Percentiles rank a stretch among this genome's conserved stretches.
These are phyloP conservation scores for Fregata magnificens DNA, from an alignment of 2,113 vertebrate species.

Conservation along the genomic window DNA sequence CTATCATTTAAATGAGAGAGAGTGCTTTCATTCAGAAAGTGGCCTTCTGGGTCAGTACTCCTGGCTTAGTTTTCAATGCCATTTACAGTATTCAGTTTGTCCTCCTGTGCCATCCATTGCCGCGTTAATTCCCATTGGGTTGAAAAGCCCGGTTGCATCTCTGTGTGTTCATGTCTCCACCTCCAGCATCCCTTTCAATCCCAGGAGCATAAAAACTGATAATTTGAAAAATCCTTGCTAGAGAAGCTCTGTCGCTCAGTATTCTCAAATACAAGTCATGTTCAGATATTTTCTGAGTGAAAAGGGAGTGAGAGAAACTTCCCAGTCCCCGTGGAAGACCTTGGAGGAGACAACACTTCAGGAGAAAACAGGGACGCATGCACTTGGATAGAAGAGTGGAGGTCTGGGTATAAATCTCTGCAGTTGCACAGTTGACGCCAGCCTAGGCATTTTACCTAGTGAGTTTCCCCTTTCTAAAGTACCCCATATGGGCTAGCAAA, in stretches of 20 bases:
- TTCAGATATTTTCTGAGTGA: neutral
- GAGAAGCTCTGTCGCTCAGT: neutral
- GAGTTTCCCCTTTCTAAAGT: neutral
- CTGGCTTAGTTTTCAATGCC: neutral
- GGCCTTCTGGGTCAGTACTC: neutral
- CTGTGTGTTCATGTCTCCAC: fast-evolving
- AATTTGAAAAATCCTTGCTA: neutral
- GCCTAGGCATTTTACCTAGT: neutral
- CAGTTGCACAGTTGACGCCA: neutral
- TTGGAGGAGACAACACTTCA: neutral
- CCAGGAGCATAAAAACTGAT: neutral
- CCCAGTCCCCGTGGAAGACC: neutral
- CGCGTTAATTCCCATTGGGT: neutral
- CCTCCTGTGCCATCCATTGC: neutral
- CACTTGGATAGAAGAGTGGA: neutral
- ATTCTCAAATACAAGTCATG: neutral
- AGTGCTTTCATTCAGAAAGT: neutral
- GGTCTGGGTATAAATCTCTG: neutral
- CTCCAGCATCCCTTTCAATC: neutral
- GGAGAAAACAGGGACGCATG: neutral
- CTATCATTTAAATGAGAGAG: neutral
- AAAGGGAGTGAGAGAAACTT: neutral
- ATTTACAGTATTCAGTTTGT: neutral
- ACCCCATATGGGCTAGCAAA: neutral
- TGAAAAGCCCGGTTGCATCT: neutral